A percentile compares a stretch with the other conserved stretches of the same genome.
Conservation (phyloP, 2,888 invertebrate species). For the Drosophila meridionalis region DNA sequence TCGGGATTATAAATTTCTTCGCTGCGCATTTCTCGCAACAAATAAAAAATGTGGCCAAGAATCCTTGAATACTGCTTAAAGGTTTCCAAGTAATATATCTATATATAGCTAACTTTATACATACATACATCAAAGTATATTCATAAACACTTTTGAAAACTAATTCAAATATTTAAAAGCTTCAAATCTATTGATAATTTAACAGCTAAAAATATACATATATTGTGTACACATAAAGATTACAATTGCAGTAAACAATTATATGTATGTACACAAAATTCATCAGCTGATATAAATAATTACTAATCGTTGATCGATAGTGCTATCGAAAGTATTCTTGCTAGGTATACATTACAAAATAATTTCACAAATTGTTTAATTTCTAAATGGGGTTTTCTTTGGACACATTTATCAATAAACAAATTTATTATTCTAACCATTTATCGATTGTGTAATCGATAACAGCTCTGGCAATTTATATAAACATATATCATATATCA, state of each 20-base stretch:
- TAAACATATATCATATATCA: too few species aligned
- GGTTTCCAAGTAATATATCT: background rate
- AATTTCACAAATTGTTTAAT: background rate
- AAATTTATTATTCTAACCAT: background rate
- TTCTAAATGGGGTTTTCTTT: background rate
- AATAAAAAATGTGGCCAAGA: background rate
- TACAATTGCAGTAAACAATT: background rate
- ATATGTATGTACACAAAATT: background rate
- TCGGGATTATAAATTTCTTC: slow-evolving; percentile 38
- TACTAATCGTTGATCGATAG: slow-evolving; percentile 6
- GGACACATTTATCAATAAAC: too few species aligned
- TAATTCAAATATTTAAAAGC: background rate
- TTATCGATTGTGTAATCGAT: background rate
- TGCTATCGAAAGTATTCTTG: slow-evolving; percentile 3
- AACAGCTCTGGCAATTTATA: background rate
- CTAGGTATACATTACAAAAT: background rate
- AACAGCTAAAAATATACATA: background rate
- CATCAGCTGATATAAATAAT: background rate
- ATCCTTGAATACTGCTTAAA: background rate
- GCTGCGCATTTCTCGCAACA: slow-evolving; percentile 22
- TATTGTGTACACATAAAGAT: background rate
- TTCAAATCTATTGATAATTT: background rate
- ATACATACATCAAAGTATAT: background rate
- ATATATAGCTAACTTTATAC: background rate
- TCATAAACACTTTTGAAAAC: background rate